Evolutionary conservation across 2,797 vertebrate genomes (phyloP), one percentile per base, ranked within the genome.

Genomic region (Pangasius macronema): DNA sequence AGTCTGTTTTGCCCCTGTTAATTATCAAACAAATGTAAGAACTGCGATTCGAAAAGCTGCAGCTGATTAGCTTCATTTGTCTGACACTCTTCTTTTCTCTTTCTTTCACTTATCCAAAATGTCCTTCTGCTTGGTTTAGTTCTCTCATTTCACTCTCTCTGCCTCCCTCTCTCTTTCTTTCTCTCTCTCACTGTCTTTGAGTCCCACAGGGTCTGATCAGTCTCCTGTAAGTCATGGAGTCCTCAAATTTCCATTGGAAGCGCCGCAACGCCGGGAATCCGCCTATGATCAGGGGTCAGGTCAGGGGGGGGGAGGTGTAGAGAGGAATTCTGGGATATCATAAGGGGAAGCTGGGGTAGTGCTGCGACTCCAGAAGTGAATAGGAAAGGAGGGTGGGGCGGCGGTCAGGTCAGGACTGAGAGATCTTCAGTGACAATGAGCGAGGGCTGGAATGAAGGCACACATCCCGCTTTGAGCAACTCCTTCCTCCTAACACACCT

Each of bases 391-490:
- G 73, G 85, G 94, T 95, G 42, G 51, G 81, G 86, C 57, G 92
- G 88, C 83, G 82, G 89, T 89, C 87, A 49, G 87, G 86, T 90
- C 88, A 72, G 84, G 86, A 90, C 89, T 80, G 83, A 91, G 87
- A 88, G 77, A 93, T 95, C 94, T 95, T 91, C 93, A 96, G 97
- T 95, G 97, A 97, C 95, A 94, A 98, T 97, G 97, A 97, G 96
- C 96, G 94, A 96, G 97, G 96, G 97, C 95, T 97, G 96, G 97
- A 97, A 98, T 99, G 98, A 99, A 99, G 98, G 98, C 98, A 99
- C 98, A 96, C 97, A 95, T 97, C 97, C 98, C 97, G 97, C 94
- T 95, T 91, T 91, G 89, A 95, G 95, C 95, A 91, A 96, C 95
- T 83, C 87, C 96, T 95, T 95, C 95, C 85, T 94, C 94, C 96